Percentiles rank a stretch among this genome's conserved stretches.
Evolutionary conservation across 2,888 invertebrate species (phyloP).

Genomic region (Julus scandinavius): DNA sequence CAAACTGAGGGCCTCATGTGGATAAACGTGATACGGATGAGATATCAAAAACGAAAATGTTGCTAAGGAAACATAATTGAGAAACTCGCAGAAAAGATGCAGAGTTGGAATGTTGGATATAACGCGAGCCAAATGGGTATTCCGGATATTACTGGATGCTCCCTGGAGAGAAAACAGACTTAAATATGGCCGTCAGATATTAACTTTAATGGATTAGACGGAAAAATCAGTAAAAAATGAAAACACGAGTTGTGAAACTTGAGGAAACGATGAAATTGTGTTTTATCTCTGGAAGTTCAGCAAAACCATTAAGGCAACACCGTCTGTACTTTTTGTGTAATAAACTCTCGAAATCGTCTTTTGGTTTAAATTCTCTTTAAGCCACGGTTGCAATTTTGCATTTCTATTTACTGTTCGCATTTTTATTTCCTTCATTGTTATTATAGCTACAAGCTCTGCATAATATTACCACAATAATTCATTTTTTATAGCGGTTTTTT

Average conservation of each 20-base stretch:
- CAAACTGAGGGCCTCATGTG: slow-evolving; percentile 42
- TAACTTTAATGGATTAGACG: slow-evolving; percentile 39
- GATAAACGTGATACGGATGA: slow-evolving; percentile 43
- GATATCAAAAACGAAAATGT: slow-evolving; percentile 40
- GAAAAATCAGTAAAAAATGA: slow-evolving; percentile 12
- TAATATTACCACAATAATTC: background rate
- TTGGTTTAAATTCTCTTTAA: slow-evolving; percentile 5
- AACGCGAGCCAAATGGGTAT: slow-evolving; percentile 9
- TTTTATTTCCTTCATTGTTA: background rate
- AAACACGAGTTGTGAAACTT: slow-evolving; percentile 31
- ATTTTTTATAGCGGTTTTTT: background rate
- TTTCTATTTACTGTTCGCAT: background rate
- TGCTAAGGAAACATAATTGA: slow-evolving; percentile 43
- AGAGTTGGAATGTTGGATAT: slow-evolving; percentile 40
- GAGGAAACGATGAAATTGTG: slow-evolving; percentile 28
- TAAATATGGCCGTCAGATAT: slow-evolving; percentile 16
- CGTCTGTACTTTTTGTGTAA: slow-evolving; percentile 8
- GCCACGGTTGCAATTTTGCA: background rate
- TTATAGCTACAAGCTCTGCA: background rate
- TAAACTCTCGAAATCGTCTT: background rate
- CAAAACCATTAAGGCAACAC: background rate
- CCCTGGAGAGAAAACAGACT: slow-evolving; percentile 29
- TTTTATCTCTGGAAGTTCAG: background rate
- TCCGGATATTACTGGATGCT: slow-evolving; percentile 18
- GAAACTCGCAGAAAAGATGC: slow-evolving; percentile 21